Base-by-base conservation (phyloP, 1,140 invertebrate genomes). In the Hestina assimilis region DNA sequence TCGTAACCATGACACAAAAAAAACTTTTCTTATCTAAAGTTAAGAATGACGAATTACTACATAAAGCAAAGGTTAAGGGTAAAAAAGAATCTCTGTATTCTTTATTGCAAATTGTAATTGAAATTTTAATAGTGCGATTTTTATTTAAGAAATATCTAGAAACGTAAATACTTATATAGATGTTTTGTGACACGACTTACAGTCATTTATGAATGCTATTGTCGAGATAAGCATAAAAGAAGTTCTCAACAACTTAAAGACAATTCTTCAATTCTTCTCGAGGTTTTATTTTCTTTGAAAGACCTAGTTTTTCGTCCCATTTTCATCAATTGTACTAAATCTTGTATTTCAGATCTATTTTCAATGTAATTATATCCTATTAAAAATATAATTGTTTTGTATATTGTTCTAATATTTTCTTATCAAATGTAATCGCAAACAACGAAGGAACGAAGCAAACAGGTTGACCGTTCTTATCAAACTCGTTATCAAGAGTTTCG, bases 391-490 rank as follows among this genome's bases (percentile, higher is more conserved):
- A 17, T 9, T 23, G 54, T 48, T 42, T 51, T 12, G 24, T 43
- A 42, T 45, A 40, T 45, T 59, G 35, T 59, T 40, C 23, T 15
- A 51, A 52, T 51, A 61, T 43, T 31, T 8, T 55, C 8, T 23
- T 61, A 61, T 61, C 51, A 40, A 31, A 52, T 35, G 12, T 40
- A 28, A 48, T 48, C 48, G 38, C 3, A 20, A 33, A 53, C 26
- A 31, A 14, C 15, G 26, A 11, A 29, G 51, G 20, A 43, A 26
- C 41, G 15, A 6, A 41, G 21, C 38, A 41, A 63, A 63, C 59
- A 63, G 52, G 59, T 61, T 62, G 64, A 63, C 60, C 48, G 45
- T 40, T 53, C 52, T 60, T 66, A 66, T 67, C 64, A 59, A 2
- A 9, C 14, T 31, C 9, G 42, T 62, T 66, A 66, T 66, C 64